phyloP scores from a whole-genome alignment of 2,797 vertebrate species.

The Miopithecus talapoin region DNA sequence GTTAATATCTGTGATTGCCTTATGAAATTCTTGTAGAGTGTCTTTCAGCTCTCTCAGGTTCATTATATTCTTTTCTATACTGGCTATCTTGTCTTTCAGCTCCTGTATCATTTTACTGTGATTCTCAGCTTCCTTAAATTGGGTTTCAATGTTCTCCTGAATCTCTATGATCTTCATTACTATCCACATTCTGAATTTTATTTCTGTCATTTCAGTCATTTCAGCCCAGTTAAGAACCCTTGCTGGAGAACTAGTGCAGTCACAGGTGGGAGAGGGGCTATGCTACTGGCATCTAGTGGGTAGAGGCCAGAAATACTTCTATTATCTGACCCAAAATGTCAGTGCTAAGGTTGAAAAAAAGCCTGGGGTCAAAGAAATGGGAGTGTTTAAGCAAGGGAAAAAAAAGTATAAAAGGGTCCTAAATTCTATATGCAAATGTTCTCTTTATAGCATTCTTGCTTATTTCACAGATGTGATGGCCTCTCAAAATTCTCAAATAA shows the following conservation, averaged over 20 bases:
- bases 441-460: neutral
- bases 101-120: too few species aligned
- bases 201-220: too few species aligned
- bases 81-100: too few species aligned
- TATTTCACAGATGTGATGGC: neutral
- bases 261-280: neutral
- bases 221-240: too few species aligned
- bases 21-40: too few species aligned
- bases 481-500: conserved; percentile 12
- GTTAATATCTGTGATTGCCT: too few species aligned
- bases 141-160: too few species aligned
- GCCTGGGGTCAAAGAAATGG: neutral
- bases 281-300: neutral
- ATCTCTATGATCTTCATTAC: too few species aligned
- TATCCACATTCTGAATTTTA: too few species aligned
- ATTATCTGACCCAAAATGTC: neutral
- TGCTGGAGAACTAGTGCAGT: neutral
- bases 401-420: neutral
- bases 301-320: neutral
- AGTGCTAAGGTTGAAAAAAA: neutral
- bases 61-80: too few species aligned
- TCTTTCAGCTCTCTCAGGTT: too few species aligned
- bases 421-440: neutral
- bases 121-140: too few species aligned
- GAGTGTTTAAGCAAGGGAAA: neutral